These are phyloP conservation scores for Sphaeramia orbicularis DNA, from an alignment of 2,797 vertebrate species.

Conservation along the genomic window DNA sequence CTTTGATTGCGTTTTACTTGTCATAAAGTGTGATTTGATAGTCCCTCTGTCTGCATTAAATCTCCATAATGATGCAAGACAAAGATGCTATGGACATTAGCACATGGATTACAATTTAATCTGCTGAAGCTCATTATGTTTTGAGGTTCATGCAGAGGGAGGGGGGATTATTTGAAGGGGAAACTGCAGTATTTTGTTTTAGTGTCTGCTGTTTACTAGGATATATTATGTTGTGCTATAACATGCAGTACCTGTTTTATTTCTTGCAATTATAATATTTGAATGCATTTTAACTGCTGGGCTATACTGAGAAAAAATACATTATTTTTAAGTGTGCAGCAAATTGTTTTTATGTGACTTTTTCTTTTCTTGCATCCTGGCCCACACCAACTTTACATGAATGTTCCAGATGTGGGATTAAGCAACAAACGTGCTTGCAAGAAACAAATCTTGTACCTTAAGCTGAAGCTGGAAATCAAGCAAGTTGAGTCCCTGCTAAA, in stretches of 20 bases:
- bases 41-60: constrained; percentile 71
- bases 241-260: not conserved
- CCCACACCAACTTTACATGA: no score
- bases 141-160: constrained; percentile 38
- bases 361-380: no score
- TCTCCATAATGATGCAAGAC: constrained; percentile 79
- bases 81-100: constrained; percentile 78
- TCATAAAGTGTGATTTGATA: constrained; percentile 74
- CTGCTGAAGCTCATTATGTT: constrained; percentile 70
- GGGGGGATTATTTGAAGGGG: constrained; percentile 55
- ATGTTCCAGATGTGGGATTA: no score
- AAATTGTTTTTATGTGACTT: no score
- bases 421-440: no score
- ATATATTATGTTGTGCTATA: not conserved
- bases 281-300: no score
- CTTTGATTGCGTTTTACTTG: constrained; percentile 75
- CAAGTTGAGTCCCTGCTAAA: no score
- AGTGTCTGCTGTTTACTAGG: constrained; percentile 51
- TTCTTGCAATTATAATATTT: no score
- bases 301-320: no score
- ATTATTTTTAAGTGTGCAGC: no score
- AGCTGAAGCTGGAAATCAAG: no score
- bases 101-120: constrained; percentile 76
- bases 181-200: constrained; percentile 58
- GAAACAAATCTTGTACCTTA: no score